Evolutionary conservation across 23 tunicate genomes (phyloP).

Genomic region (Diplosoma virens): DNA sequence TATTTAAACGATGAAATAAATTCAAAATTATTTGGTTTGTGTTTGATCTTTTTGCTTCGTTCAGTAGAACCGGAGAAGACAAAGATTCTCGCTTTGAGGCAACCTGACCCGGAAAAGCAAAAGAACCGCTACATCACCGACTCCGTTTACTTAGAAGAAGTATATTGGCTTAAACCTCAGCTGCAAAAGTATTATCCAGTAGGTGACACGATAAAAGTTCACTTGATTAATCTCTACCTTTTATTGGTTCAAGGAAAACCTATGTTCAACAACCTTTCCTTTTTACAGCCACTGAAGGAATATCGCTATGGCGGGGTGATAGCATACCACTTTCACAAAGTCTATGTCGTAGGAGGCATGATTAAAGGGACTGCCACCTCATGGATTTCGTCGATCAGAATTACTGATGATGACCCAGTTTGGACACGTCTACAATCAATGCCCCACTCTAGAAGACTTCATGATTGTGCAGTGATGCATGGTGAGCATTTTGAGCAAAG

Average conservation of each 20-base stretch:
- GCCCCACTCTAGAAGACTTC: conserved; percentile 14
- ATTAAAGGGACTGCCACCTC: not conserved
- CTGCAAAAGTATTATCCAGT: conserved; percentile 4
- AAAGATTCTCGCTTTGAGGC: not conserved
- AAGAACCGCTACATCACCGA: not conserved
- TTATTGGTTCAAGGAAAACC: too few species aligned
- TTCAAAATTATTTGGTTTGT: too few species aligned
- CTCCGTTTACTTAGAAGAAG: not conserved
- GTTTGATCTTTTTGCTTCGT: too few species aligned
- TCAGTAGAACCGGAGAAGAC: too few species aligned
- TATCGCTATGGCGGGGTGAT: conserved; percentile 6
- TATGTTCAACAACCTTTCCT: too few species aligned
- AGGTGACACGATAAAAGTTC: too few species aligned
- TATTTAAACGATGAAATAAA: too few species aligned
- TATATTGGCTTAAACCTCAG: not conserved
- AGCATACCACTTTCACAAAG: not conserved
- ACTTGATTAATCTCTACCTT: too few species aligned
- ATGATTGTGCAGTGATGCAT: not conserved
- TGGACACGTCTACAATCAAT: not conserved
- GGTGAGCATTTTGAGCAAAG: too few species aligned
- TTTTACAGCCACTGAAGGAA: not conserved
- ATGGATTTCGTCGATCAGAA: not conserved
- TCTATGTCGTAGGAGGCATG: not conserved
- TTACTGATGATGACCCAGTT: not conserved
- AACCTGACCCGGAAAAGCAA: not conserved